phyloP scores from a whole-genome alignment of 2,113 vertebrate genomes.

The Prunella himalayana region DNA sequence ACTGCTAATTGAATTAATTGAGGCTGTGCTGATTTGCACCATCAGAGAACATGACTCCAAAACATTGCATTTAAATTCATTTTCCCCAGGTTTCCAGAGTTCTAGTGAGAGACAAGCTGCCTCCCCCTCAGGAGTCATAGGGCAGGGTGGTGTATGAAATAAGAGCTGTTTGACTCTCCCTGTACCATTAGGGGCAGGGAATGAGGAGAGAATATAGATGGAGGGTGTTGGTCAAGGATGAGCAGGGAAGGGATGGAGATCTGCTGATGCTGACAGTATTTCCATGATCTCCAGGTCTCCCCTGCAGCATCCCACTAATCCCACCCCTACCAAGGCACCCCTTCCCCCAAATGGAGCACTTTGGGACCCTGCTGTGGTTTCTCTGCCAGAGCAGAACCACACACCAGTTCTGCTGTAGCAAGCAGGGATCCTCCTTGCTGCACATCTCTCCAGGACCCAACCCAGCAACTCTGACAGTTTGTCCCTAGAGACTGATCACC shows the following conservation, averaged over 20 bases:
- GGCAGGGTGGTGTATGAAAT: not conserved
- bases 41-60: not conserved
- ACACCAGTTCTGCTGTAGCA: not conserved
- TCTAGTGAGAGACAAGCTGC: not conserved
- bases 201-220: not conserved
- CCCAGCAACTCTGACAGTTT: not conserved
- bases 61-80: not conserved
- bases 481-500: not conserved
- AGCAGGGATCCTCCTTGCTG: not conserved
- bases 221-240: not conserved
- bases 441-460: not conserved
- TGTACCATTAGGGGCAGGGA: not conserved
- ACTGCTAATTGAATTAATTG: not conserved
- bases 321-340: not conserved
- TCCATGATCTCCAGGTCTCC: not conserved
- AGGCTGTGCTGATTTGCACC: not conserved
- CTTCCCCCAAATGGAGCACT: not conserved
- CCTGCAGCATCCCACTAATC: not conserved
- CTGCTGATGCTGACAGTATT: not conserved
- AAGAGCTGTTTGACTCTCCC: not conserved
- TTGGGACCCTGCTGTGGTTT: not conserved
- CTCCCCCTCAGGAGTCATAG: not conserved
- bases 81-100: not conserved
- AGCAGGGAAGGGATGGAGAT: not conserved
- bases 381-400: not conserved